phyloP scores from a whole-genome alignment of 2,797 vertebrate genomes.

The Glyptemys insculpta region DNA sequence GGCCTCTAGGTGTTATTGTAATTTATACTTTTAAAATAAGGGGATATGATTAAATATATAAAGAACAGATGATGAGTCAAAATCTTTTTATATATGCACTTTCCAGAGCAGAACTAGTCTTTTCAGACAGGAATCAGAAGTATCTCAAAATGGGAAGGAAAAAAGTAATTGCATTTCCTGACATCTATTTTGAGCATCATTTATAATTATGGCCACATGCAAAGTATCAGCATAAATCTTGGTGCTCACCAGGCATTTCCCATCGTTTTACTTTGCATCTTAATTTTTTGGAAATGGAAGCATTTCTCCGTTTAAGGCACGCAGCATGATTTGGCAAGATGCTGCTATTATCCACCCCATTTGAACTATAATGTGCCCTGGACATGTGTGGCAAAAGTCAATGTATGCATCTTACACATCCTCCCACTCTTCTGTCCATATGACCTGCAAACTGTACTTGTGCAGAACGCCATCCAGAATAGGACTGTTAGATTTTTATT shows the following conservation, averaged over 20 bases:
- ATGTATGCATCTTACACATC: background rate
- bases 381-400: background rate
- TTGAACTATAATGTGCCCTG: background rate
- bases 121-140: background rate
- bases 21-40: background rate
- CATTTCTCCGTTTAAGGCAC: background rate
- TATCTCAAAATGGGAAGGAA: background rate
- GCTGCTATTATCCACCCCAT: background rate
- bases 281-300: background rate
- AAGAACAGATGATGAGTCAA: background rate
- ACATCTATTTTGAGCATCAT: background rate
- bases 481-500: conserved; percentile 28
- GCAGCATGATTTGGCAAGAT: background rate
- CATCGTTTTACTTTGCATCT: background rate
- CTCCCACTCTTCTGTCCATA: background rate
- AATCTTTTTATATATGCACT: background rate
- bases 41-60: background rate
- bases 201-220: background rate
- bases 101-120: background rate
- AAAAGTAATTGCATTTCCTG: background rate
- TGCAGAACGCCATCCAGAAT: background rate
- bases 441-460: conserved; percentile 10
- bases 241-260: background rate
- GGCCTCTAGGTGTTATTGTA: background rate
- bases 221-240: background rate